phyloP scores from a whole-genome alignment of 23 tunicate genomes.

The Trididemnum nubilum region DNA sequence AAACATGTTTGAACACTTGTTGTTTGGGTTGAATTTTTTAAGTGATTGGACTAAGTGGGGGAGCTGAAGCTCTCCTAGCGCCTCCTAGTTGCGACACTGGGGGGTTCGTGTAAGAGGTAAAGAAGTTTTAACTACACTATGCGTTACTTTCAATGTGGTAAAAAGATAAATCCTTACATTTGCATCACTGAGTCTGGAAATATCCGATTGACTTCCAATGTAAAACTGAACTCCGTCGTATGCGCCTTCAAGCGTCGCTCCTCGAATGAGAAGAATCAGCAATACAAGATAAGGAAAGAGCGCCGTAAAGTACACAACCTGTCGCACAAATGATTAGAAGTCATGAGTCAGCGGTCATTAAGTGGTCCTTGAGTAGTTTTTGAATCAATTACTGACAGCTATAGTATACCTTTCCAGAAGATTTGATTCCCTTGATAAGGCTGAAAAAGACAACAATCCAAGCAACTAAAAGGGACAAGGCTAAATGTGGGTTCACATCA shows the following conservation, averaged over 20 bases:
- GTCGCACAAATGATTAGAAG: neutral
- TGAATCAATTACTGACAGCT: too few species aligned
- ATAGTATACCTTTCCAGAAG: conserved; percentile 81
- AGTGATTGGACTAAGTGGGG: too few species aligned
- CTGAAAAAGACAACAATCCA: conserved; percentile 92
- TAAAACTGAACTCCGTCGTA: conserved; percentile 89
- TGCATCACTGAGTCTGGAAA: conserved; percentile 55
- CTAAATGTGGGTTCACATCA: conserved; percentile 62
- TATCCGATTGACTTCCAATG: conserved; percentile 73
- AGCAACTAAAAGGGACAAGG: conserved; percentile 57
- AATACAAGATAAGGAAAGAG: conserved; percentile 89
- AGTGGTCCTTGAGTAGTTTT: too few species aligned
- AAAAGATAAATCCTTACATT: too few species aligned
- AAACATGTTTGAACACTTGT: too few species aligned
- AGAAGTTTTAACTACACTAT: too few species aligned
- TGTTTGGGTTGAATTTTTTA: too few species aligned
- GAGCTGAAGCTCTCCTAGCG: too few species aligned
- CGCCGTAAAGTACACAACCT: conserved; percentile 96
- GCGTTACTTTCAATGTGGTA: too few species aligned
- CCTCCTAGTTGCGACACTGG: too few species aligned
- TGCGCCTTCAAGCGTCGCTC: conserved; percentile 88
- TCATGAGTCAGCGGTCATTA: neutral
- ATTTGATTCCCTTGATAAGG: conserved; percentile 81
- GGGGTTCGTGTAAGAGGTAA: too few species aligned
- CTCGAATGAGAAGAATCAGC: conserved; percentile 74